phyloP scores from a whole-genome alignment of 2,888 invertebrate genomes.

The Lasioglossum villosulum region DNA sequence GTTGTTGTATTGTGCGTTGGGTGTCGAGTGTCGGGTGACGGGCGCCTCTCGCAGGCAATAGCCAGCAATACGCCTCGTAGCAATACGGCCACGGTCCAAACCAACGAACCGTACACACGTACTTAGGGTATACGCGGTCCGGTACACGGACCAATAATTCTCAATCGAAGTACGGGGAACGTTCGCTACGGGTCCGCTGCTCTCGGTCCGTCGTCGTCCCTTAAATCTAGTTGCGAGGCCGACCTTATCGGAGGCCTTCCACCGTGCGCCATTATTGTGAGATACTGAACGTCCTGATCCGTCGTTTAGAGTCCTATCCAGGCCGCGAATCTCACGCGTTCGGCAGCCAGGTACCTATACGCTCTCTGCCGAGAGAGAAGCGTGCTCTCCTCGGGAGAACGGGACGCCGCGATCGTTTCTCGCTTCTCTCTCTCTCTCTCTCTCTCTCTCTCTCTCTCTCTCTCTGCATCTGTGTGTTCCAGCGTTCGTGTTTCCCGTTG shows the following conservation, averaged over 20 bases:
- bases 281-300: constrained; percentile 72
- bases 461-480: background rate
- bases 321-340: constrained; percentile 68
- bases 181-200: constrained; percentile 49
- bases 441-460: no score
- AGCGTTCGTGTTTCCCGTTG: background rate
- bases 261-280: constrained; percentile 72
- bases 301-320: constrained; percentile 72
- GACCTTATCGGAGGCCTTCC: constrained; percentile 72
- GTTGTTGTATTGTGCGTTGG: constrained; percentile 18
- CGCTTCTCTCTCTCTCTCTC: background rate
- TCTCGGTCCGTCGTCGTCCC: constrained; percentile 53
- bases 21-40: constrained; percentile 8
- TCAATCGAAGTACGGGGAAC: constrained; percentile 62
- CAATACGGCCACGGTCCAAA: background rate
- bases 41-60: background rate
- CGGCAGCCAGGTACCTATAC: constrained; percentile 46
- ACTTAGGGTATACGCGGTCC: background rate
- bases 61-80: background rate
- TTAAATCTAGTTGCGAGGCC: constrained; percentile 73
- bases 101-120: constrained; percentile 15
- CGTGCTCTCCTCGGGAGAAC: constrained; percentile 15
- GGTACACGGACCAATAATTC: constrained; percentile 67
- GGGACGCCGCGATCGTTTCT: background rate
- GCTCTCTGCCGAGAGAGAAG: background rate